phyloP scores from a whole-genome alignment of 2,888 invertebrate genomes.

The Ariolimax columbianus region DNA sequence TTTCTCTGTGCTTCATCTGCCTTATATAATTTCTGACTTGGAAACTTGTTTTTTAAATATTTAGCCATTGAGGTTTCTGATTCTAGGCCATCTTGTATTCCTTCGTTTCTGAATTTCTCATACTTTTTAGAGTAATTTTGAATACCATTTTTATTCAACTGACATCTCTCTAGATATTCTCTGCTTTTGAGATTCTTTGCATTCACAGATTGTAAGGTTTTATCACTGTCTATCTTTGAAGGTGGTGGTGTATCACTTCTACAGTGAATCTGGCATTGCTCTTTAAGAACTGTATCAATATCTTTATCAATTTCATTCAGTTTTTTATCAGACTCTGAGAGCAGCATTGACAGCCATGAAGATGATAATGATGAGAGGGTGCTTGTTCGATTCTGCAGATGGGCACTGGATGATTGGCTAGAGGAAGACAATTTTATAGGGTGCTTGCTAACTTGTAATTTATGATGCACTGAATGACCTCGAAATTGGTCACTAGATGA shows the following conservation, averaged over 20 bases:
- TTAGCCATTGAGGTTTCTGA: not conserved
- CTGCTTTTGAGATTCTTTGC: not conserved
- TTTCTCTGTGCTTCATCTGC: not conserved
- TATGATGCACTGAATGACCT: not conserved
- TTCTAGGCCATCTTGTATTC: not conserved
- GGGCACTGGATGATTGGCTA: not conserved
- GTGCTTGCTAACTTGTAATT: too few relatives aligned
- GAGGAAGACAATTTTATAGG: not conserved
- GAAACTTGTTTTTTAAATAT: not conserved
- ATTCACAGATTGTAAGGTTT: not conserved
- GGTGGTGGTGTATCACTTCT: not conserved
- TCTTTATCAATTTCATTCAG: conserved; percentile 41
- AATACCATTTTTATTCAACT: not conserved
- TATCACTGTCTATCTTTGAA: not conserved
- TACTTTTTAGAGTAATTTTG: not conserved
- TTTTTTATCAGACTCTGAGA: conserved; percentile 40
- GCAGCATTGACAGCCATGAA: conserved; percentile 34
- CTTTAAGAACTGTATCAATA: conserved; percentile 32
- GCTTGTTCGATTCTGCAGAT: not conserved
- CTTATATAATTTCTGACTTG: not conserved
- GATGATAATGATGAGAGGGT: conserved; percentile 23
- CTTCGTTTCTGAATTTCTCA: not conserved
- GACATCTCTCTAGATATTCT: not conserved
- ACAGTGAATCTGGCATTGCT: not conserved
- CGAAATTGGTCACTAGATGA: not conserved